Base-by-base conservation (phyloP, 2,888 invertebrate species). In the Girardia tigrina region DNA sequence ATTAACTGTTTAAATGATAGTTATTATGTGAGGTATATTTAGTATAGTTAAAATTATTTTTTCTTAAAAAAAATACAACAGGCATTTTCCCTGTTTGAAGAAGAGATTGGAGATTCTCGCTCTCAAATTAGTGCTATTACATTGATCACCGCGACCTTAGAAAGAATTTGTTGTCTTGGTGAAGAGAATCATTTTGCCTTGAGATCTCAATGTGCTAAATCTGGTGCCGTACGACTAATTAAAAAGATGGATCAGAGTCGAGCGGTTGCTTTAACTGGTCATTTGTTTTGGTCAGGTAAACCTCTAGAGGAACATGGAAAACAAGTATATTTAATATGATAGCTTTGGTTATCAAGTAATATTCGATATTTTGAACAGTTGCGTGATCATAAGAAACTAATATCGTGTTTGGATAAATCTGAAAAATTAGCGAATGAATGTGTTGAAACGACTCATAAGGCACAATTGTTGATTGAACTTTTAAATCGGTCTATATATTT, bases 221-320 rank as follows among this genome's bases (percentile, higher is more conserved):
- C 95, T 0, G 56, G 56, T 56, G 94, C 95, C 6, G 91, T 94
- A 78, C 94, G 94, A 82, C 87, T 98, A 79, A 87, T 98, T 28
- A 94, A 97, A 86, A 98, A 98, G 81, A 94, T 95, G 0, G 98
- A 99, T 86, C 98, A 99, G 83, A 94, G 94, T 81, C 87, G 95
- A 42, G 95, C 92, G 0, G 93, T 95, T 0, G 90, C 91, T 0
- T 88, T 91, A 0, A 94, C 94, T 83, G 91, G 97, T 0, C 93
- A 95, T 84, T 88, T 99, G 77, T 98, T 95, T 86, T 98, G 98
- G 98, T 92, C 92, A 78, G 92, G 91, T 20, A 83, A 82, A 78
- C 79, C 79, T 26, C 77, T 77, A 56, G 79, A 80, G 56, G 79
- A 78, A 0, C 76, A 78, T 29, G 81, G 80, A 29, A 79, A 81